Evolutionary conservation across 2,113 vertebrate genomes (phyloP).

Genomic region (Ictalurus furcatus): DNA sequence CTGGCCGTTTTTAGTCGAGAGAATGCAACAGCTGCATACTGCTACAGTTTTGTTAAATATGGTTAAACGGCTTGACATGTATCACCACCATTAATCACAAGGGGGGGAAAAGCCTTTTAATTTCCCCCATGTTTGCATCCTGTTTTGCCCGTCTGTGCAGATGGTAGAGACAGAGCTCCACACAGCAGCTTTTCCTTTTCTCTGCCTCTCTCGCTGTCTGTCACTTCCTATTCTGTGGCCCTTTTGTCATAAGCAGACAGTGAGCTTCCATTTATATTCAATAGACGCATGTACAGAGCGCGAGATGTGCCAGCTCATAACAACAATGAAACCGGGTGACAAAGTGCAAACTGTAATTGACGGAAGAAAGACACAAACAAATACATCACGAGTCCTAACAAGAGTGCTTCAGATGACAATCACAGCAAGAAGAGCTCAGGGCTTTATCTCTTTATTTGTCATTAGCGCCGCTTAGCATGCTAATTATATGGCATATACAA

Average conservation of each 20-base stretch:
- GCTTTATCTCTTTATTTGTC: conserved; percentile 51
- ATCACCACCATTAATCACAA: conserved; percentile 73
- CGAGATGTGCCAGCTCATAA: conserved; percentile 67
- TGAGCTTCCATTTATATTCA: conserved; percentile 73
- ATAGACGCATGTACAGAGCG: conserved; percentile 60
- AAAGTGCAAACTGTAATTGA: conserved; percentile 64
- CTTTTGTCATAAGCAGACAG: conserved; percentile 69
- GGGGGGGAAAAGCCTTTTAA: conserved; percentile 57
- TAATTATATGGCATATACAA: conserved; percentile 39
- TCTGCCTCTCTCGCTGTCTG: conserved; percentile 53
- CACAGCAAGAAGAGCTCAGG: conserved; percentile 64
- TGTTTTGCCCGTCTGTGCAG: conserved; percentile 64
- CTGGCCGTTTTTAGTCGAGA: conserved; percentile 38
- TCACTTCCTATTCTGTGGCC: conserved; percentile 64
- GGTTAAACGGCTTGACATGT: conserved; percentile 72
- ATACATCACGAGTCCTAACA: conserved; percentile 49
- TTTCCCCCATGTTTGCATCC: conserved; percentile 67
- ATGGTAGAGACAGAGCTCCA: conserved; percentile 63
- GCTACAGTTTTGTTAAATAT: conserved; percentile 68
- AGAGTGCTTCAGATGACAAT: conserved; percentile 55
- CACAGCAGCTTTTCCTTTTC: conserved; percentile 56
- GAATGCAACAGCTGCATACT: conserved; percentile 70
- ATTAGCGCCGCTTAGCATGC: conserved; percentile 53
- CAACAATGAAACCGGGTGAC: conserved; percentile 65
- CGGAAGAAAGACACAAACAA: conserved; percentile 64